Evolutionary conservation across 2,888 invertebrate species (phyloP).

Genomic region (Venusia cambrica): DNA sequence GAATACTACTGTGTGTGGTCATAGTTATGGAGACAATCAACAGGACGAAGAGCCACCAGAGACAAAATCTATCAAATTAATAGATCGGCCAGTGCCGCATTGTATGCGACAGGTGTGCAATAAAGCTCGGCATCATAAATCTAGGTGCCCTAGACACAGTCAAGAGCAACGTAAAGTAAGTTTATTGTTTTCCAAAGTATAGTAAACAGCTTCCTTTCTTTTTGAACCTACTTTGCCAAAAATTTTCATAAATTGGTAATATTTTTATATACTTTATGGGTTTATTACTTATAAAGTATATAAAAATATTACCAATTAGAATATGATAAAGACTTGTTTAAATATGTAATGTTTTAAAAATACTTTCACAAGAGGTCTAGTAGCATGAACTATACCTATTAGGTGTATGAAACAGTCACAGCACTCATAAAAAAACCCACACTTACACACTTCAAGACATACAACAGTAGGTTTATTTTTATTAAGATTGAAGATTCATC

Average conservation of each 20-base stretch:
- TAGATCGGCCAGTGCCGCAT: slow-evolving; percentile 7
- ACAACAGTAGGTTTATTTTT: slow-evolving; percentile 11
- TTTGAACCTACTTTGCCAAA: too few species aligned
- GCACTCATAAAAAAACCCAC: slow-evolving; percentile 2
- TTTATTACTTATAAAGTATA: too few species aligned
- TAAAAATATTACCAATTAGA: too few species aligned
- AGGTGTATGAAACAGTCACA: slow-evolving; percentile 1
- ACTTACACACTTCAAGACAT: slow-evolving; percentile 4
- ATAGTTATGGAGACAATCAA: too few species aligned
- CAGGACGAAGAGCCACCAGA: slow-evolving; percentile 6
- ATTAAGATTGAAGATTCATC: too few species aligned
- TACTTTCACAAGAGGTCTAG: too few species aligned
- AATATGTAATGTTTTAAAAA: too few species aligned
- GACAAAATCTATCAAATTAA: background rate
- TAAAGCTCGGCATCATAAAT: background rate
- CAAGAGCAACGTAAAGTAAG: slow-evolving; percentile 13
- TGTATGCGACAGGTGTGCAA: slow-evolving; percentile 10
- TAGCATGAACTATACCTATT: background rate
- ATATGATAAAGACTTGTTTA: too few species aligned
- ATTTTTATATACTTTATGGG: too few species aligned
- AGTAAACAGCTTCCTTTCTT: too few species aligned
- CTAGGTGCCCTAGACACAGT: slow-evolving; percentile 1
- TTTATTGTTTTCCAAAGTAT: too few species aligned
- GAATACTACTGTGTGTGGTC: slow-evolving; percentile 22
- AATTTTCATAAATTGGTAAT: too few species aligned